Base-by-base conservation (phyloP, 2,797 vertebrate species). In the Synanceia verrucosa region DNA sequence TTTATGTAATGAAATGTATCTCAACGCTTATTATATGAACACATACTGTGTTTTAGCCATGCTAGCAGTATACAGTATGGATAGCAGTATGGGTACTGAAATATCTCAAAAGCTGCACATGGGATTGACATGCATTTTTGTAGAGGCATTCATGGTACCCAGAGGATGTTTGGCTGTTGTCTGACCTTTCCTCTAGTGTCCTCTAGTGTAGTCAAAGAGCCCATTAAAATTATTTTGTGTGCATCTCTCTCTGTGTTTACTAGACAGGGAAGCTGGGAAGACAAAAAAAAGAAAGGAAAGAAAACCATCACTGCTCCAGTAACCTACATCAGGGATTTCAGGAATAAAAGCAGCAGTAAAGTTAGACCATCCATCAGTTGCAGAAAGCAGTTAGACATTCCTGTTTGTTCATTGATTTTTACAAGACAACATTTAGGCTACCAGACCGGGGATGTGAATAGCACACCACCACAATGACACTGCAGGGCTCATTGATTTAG, bases 371-470 rank as follows among this genome's bases (percentile, higher is more conserved):
- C 51, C 34, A 58, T 82, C 70, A 78, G 2, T 41, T 46, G 58
- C 33, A 65, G 50, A 72, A 65, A 53, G 23, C 44, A 26, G 9
- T 63, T 43, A 19, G 48, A 65, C 48, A 34, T 41, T 61, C 31
- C 36, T 56, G 24, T 77, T 73, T 77, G n/a, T 57, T 60, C 59
- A 71, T 72, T 79, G 71, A 75, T 61, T 69, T n/a, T 73, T 65
- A 28, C 34, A 58, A 50, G 41, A 78, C 55, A 69, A 4, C 28
- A 57, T 59, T 66, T 57, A 43, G 28, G 31, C 48, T 51, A 28
- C 63, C 29, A 43, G 68, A 55, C 34, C 53, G 13, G 7, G 10
- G 47, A 48, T 56, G 19, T 1, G 7, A 78, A 64, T 56, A 34
- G 34, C 11, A 55, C 72, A 58, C 76, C 64, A 23, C 13, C 65